Percentiles rank a stretch among this genome's conserved stretches.
These are phyloP conservation scores for Coelogynopora nodosa DNA, from an alignment of 2,888 invertebrate species.

Conservation along the genomic window DNA sequence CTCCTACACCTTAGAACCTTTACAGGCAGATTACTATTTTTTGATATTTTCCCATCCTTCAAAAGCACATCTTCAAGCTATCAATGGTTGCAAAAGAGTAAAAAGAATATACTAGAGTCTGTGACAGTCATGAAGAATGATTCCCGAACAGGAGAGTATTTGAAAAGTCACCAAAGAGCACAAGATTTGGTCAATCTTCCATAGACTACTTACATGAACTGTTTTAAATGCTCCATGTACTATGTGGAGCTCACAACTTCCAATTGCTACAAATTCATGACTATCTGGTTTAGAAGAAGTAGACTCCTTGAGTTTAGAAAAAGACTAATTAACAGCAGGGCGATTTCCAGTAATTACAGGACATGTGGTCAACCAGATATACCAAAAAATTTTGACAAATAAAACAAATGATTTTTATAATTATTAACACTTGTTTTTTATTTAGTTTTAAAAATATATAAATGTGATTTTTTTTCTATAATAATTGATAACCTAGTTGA, in stretches of 20 bases:
- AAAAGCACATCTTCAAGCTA: not conserved
- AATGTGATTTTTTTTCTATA: too few species aligned
- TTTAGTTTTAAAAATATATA: too few species aligned
- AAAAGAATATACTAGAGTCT: not conserved
- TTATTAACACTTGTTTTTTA: too few species aligned
- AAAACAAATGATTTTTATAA: too few species aligned
- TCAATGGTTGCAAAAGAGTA: not conserved
- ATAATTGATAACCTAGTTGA: too few species aligned
- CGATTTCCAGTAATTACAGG: too few species aligned
- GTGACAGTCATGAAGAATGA: not conserved
- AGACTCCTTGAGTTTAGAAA: not conserved
- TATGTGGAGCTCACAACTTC: not conserved
- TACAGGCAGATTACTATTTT: not conserved
- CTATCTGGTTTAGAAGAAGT: not conserved
- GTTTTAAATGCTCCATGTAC: not conserved
- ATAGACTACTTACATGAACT: not conserved
- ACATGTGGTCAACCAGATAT: too few species aligned
- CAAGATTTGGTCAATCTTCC: too few species aligned
- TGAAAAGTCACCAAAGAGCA: too few species aligned
- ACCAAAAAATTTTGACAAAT: too few species aligned
- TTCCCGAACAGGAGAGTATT: too few species aligned
- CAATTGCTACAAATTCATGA: not conserved
- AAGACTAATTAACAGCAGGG: not conserved
- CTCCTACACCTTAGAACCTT: not conserved
- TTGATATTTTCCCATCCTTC: not conserved